A percentile compares a stretch with the other conserved stretches of the same genome.
These are phyloP conservation scores for Stegostoma tigrinum DNA, from an alignment of 2,113 vertebrate genomes.

Conservation along the genomic window DNA sequence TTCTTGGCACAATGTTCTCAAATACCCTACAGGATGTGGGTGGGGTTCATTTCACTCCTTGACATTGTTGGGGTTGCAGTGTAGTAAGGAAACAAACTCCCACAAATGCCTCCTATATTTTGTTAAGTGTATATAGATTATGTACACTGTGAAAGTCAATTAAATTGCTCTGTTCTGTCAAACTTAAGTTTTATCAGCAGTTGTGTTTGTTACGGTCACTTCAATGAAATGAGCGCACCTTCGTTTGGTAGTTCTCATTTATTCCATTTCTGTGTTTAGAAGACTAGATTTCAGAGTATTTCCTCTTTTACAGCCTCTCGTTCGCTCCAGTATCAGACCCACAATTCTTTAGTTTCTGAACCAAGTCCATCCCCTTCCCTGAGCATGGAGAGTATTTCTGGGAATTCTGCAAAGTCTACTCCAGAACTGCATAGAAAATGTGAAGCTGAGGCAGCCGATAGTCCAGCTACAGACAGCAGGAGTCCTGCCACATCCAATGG, in stretches of 20 bases:
- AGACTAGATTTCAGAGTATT: background rate
- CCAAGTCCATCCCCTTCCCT: conserved; percentile 82
- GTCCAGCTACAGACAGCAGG: conserved; percentile 47
- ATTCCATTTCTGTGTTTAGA: background rate
- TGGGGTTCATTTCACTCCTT: background rate
- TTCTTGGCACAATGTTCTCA: background rate
- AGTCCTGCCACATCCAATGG: background rate
- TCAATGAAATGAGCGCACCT: background rate
- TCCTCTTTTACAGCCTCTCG: background rate
- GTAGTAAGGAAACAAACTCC: background rate
- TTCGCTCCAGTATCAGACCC: background rate
- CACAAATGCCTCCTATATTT: background rate
- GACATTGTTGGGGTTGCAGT: background rate
- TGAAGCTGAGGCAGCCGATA: conserved; percentile 37
- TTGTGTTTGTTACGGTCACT: background rate
- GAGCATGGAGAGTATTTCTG: conserved; percentile 82
- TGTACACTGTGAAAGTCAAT: background rate
- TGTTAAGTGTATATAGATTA: background rate
- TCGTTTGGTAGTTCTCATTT: background rate
- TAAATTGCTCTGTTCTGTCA: background rate
- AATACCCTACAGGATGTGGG: background rate
- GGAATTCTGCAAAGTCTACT: conserved; percentile 57
- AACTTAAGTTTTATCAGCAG: background rate
- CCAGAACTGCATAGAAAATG: background rate
- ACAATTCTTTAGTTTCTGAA: conserved; percentile 53